Base-by-base conservation (phyloP, 1,140 invertebrate species). In the Formica selysi region DNA sequence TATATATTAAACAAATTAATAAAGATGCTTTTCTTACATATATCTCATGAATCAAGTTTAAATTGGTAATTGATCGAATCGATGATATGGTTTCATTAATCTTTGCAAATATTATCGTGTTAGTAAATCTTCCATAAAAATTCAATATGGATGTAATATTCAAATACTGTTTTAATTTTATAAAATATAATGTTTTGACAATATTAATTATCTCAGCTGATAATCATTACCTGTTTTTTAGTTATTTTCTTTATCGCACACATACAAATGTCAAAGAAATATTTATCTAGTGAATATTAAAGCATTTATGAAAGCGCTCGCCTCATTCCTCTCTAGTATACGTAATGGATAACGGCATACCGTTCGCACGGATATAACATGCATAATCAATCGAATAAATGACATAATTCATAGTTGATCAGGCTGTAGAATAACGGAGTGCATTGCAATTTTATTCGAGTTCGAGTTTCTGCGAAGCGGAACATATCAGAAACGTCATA, bases 361-460 rank as follows among this genome's bases (percentile, higher is more conserved):
- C 51, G 41, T 19, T 83, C 19, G 26, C 44, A 26, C 36, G 26
- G 13, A 41, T 22, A 26, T 13, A 38, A 61, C 26, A 61, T 73
- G 54, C 79, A 83, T 83, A 83, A 83, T 83, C 68, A 68, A 83
- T 83, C 68, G 79, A 29, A 26, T 61, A 83, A 57, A 83, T 83
- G 79, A 83, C 79, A 83, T 83, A 83, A 83, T 83, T 73, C 79
- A 83, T 83, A 73, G 8, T 26, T 29, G 79, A 73, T 83, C 79
- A 83, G 54, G 22, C 26, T 57, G 38, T 44, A 41, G 79, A 73
- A 57, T 57, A 70, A 80, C 10, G 65, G 36, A 22, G 38, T 38
- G 67, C 54, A 61, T 54, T 26, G 54, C 38, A 73, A 83, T 83
- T 83, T 83, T 83, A 68, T 65, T 80, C 16, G 65, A 13, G n/a